These are phyloP conservation scores for Malthinus flaveolus DNA, from an alignment of 2,888 invertebrate genomes.

Conservation along the genomic window DNA sequence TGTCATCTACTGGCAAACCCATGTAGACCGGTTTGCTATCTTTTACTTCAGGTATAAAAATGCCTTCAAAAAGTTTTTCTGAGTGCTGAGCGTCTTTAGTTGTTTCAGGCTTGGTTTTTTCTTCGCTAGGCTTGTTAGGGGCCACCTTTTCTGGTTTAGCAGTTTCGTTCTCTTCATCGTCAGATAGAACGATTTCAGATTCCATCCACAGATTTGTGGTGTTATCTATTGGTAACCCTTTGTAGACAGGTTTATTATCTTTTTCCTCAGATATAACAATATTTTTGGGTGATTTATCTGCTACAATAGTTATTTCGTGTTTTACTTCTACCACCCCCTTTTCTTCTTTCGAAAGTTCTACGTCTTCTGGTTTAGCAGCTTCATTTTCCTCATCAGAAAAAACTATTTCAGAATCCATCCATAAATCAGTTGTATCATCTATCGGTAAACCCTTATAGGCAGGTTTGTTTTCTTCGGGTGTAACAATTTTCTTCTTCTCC, in stretches of 20 bases:
- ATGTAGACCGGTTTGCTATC: constrained; percentile 7
- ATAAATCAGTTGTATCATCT: constrained; percentile 21
- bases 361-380: neutral
- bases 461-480: constrained; percentile 1
- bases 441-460: constrained; percentile 33
- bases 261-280: neutral
- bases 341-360: neutral
- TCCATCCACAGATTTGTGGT: constrained; percentile 47
- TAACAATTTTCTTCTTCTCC: neutral
- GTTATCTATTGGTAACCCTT: constrained; percentile 30
- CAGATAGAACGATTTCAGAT: constrained; percentile 38
- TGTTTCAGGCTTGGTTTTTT: neutral
- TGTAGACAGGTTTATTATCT: constrained; percentile 5
- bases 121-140: neutral
- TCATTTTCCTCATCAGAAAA: constrained; percentile 19
- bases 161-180: constrained; percentile 34
- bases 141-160: neutral
- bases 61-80: no score
- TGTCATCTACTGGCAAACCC: constrained; percentile 20
- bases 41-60: neutral
- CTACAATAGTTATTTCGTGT: neutral
- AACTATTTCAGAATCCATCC: constrained; percentile 26
- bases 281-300: neutral
- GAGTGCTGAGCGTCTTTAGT: neutral
- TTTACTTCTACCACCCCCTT: neutral